Conservation (phyloP, 2,113 vertebrate species). For the Pedionomus torquatus region DNA sequence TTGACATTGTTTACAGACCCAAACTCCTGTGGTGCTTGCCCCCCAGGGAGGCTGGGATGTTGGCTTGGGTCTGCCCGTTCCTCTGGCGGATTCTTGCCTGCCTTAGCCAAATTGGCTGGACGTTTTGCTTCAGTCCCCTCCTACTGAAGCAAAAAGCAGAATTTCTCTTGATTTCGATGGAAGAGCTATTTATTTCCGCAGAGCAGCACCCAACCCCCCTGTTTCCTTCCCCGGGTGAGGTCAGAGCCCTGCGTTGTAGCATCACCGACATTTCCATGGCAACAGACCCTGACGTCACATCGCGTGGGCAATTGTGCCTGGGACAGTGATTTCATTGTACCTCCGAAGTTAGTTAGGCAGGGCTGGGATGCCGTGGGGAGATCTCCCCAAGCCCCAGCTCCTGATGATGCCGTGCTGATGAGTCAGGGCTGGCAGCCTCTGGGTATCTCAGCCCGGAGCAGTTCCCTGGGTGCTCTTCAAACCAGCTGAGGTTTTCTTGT, state of each 20-base stretch:
- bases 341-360: background rate
- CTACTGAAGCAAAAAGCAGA: background rate
- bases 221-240: background rate
- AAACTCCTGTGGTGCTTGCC: background rate
- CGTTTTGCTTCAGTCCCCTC: background rate
- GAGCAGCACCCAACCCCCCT: background rate
- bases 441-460: background rate
- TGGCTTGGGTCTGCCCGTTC: background rate
- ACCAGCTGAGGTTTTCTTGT: background rate
- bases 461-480: background rate
- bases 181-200: background rate
- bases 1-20: background rate
- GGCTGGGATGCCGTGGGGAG: background rate
- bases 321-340: constrained; percentile 25
- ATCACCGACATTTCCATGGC: constrained; percentile 5
- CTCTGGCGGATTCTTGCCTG: background rate
- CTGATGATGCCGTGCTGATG: background rate
- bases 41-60: background rate
- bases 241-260: background rate
- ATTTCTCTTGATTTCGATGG: background rate
- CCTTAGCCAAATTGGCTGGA: background rate
- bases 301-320: background rate
- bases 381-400: background rate
- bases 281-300: constrained; percentile 41
- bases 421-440: background rate